Conservation (phyloP, 2,113 vertebrate species). For the Nettapus auritus region DNA sequence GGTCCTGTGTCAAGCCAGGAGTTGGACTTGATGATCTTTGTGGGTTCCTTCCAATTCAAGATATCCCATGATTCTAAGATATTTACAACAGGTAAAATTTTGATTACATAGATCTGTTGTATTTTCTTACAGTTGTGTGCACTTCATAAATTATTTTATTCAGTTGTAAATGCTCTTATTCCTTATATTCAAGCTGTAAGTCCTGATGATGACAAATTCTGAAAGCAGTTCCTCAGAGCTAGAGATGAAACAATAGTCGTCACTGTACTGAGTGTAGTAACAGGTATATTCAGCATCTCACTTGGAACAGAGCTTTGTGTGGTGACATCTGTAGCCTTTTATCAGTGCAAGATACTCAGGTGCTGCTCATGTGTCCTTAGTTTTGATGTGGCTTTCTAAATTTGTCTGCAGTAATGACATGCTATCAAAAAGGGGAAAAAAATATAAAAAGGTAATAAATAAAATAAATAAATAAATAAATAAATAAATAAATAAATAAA, state of each 20-base stretch:
- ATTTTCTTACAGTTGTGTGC: not conserved
- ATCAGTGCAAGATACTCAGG: not conserved
- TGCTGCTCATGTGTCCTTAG: not conserved
- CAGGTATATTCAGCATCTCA: not conserved
- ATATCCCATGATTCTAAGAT: too few relatives aligned
- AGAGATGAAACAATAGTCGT: not conserved
- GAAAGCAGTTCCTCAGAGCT: not conserved
- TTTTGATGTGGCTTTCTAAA: not conserved
- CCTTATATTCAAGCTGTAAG: not conserved
- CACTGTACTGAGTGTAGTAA: not conserved
- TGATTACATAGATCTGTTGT: not conserved
- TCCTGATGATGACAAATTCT: not conserved
- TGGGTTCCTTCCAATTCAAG: too few relatives aligned
- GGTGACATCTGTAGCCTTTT: not conserved
- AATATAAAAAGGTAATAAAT: too few relatives aligned
- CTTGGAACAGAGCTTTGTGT: not conserved
- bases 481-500: not conserved
- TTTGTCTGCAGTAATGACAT: not conserved
- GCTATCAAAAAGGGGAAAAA: not conserved
- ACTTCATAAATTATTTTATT: not conserved
- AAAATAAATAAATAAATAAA: not conserved
- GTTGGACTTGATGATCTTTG: too few relatives aligned
- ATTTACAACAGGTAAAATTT: not conserved
- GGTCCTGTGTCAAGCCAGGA: too few relatives aligned
- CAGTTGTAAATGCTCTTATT: not conserved